Percentiles rank a stretch among this genome's conserved stretches.
phyloP scores from a whole-genome alignment of 1,140 invertebrate species.

The Cydia amplana region DNA sequence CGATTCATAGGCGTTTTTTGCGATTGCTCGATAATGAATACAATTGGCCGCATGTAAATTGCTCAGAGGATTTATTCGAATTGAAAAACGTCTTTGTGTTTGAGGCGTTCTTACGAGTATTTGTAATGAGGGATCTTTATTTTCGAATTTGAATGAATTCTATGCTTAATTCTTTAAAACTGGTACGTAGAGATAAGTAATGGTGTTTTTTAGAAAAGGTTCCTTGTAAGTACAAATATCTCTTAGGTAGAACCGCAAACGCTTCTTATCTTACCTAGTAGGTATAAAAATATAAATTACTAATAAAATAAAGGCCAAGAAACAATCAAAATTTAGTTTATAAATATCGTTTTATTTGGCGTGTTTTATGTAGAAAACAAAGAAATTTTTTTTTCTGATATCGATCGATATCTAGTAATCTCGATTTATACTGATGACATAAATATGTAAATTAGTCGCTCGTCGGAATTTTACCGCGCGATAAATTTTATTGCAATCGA shows the following conservation, averaged over 20 bases:
- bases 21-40: conserved; percentile 23
- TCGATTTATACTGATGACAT: neutral
- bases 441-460: neutral
- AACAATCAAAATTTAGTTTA: neutral
- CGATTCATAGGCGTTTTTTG: conserved; percentile 38
- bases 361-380: neutral
- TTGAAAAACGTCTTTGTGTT: conserved; percentile 22
- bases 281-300: too few species aligned
- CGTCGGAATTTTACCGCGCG: neutral
- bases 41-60: conserved; percentile 15
- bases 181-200: neutral
- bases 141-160: neutral
- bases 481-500: too few species aligned
- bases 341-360: neutral
- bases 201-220: neutral
- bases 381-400: neutral
- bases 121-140: conserved; percentile 13
- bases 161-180: neutral
- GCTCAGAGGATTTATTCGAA: conserved; percentile 17
- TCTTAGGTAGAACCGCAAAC: too few species aligned
- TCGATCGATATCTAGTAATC: neutral
- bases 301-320: too few species aligned
- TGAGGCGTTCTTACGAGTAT: neutral
- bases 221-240: too few species aligned
- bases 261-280: too few species aligned